Evolutionary conservation across 2,113 vertebrate genomes (phyloP).

Genomic region (Riparia riparia): DNA sequence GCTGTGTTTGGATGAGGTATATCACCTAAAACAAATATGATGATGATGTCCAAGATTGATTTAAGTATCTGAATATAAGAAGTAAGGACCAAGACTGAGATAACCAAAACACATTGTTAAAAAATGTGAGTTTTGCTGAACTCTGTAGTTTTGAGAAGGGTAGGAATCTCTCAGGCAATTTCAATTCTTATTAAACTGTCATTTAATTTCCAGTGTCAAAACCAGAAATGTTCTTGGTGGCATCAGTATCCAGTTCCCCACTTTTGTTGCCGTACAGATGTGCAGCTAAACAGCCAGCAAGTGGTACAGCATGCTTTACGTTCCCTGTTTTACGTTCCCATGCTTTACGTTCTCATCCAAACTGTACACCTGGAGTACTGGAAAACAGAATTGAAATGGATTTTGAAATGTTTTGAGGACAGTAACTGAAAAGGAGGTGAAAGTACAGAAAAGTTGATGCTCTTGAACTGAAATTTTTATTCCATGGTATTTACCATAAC

Average conservation of each 20-base stretch:
- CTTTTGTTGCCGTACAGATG: not conserved
- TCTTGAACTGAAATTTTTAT: not conserved
- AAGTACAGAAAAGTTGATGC: not conserved
- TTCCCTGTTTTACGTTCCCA: no score
- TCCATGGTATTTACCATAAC: not conserved
- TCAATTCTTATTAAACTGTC: not conserved
- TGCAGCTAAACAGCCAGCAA: not conserved
- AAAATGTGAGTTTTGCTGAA: not conserved
- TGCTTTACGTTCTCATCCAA: not conserved
- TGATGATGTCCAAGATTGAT: not conserved
- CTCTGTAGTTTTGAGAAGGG: not conserved
- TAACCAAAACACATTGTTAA: not conserved
- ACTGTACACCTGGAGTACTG: not conserved
- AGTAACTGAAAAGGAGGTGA: not conserved
- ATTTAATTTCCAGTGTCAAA: not conserved
- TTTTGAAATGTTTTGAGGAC: not conserved
- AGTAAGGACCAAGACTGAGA: not conserved
- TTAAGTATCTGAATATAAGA: not conserved
- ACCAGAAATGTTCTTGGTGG: not conserved
- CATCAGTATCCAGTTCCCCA: not conserved
- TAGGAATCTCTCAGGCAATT: not conserved
- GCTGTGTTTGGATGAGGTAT: not conserved
- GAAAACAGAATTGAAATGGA: not conserved
- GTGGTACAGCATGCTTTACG: not conserved
- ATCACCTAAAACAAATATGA: not conserved